Evolutionary conservation across 2,888 invertebrate species (phyloP).

Genomic region (Pseudanteris insignis): DNA sequence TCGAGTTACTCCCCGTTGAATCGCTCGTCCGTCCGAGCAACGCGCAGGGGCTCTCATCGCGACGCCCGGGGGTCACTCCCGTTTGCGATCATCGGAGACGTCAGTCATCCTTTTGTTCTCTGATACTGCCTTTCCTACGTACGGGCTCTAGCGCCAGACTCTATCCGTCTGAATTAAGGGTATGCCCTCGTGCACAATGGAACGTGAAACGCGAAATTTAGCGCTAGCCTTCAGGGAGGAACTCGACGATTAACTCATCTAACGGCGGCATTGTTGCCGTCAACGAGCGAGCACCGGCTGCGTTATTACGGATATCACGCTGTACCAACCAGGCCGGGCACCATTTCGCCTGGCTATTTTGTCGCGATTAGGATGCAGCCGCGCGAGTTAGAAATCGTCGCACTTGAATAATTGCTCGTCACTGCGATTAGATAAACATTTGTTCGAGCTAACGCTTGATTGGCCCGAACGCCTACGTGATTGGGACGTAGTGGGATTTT

Average conservation of each 20-base stretch:
- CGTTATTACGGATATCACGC: conserved; percentile 46
- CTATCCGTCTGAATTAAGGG: conserved; percentile 47
- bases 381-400: conserved; percentile 25
- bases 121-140: conserved; percentile 51
- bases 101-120: conserved; percentile 60
- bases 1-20: conserved; percentile 59
- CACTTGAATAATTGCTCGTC: conserved; percentile 17
- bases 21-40: too few relatives aligned
- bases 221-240: conserved; percentile 59
- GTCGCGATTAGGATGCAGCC: conserved; percentile 25
- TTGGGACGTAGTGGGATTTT: too few relatives aligned
- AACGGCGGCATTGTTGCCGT: conserved; percentile 64
- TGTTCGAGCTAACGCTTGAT: background rate
- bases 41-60: conserved; percentile 60
- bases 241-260: conserved; percentile 67
- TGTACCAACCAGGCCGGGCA: conserved; percentile 33
- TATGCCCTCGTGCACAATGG: conserved; percentile 47
- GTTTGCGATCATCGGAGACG: conserved; percentile 58
- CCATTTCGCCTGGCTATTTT: conserved; percentile 41
- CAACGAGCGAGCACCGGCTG: conserved; percentile 60
- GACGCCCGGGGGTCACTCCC: conserved; percentile 46
- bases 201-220: conserved; percentile 52
- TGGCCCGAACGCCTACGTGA: too few relatives aligned
- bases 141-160: conserved; percentile 46
- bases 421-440: conserved; percentile 4